phyloP scores from a whole-genome alignment of 2,888 invertebrate species.

The Erpobdella octoculata region DNA sequence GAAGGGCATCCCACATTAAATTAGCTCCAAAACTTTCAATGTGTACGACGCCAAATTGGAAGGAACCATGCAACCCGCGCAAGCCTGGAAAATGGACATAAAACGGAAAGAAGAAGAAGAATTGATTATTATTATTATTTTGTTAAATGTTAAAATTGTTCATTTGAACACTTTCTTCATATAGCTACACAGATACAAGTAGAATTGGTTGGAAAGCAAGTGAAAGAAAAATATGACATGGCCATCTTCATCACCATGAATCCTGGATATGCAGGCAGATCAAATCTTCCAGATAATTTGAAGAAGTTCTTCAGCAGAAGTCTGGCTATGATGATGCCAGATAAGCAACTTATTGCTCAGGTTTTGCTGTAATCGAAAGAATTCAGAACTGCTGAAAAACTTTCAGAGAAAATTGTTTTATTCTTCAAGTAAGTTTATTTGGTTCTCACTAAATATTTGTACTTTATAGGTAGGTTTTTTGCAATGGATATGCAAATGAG shows the following conservation, averaged over 20 bases:
- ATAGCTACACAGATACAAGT: conserved; percentile 51
- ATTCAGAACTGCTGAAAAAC: conserved; percentile 90
- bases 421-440: conserved; percentile 83
- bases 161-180: too few species aligned
- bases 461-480: too few species aligned
- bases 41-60: too few species aligned
- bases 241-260: conserved; percentile 99
- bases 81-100: too few species aligned
- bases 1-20: too few species aligned
- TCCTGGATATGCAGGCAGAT: conserved; percentile 97
- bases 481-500: too few species aligned
- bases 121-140: too few species aligned
- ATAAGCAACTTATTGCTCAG: conserved; percentile 95
- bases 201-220: conserved; percentile 92
- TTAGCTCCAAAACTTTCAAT: too few species aligned
- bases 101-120: too few species aligned
- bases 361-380: conserved; percentile 99
- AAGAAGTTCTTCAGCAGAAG: conserved; percentile 99
- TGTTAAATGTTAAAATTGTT: too few species aligned
- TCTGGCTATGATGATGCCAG: conserved; percentile 96
- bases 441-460: not conserved
- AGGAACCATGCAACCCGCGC: too few species aligned
- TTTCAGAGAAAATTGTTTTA: conserved; percentile 97
- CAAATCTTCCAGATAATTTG: conserved; percentile 95
- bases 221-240: conserved; percentile 88